Conservation (phyloP, 2,888 invertebrate genomes). For the Cryptocheilus praepositus region DNA sequence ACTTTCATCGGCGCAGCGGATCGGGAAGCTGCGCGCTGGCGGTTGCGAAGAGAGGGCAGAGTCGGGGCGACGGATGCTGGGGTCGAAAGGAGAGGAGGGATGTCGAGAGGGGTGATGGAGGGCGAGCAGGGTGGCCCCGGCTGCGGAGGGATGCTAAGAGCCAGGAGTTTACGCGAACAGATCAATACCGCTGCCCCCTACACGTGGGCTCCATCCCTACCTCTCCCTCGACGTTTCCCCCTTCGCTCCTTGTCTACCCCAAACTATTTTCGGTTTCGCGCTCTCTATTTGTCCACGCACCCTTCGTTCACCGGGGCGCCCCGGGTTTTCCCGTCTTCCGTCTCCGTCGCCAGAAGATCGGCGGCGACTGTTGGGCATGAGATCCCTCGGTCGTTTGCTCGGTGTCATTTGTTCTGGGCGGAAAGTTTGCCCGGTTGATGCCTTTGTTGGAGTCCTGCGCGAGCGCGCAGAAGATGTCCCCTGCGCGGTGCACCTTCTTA, state of each 20-base stretch:
- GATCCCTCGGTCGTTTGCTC: no score
- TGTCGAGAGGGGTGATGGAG: constrained; percentile 10
- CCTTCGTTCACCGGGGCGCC: not conserved
- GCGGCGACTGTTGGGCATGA: no score
- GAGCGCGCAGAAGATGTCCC: no score
- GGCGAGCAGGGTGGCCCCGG: constrained; percentile 22
- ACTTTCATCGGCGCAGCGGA: constrained; percentile 1
- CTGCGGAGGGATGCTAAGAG: constrained; percentile 50
- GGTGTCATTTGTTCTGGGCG: no score
- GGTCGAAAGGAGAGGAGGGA: not conserved
- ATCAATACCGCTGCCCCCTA: constrained; percentile 67
- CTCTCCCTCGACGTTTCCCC: not conserved
- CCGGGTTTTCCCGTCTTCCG: no score
- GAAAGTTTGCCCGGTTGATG: no score
- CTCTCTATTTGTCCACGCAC: constrained; percentile 1
- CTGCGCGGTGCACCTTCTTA: not conserved
- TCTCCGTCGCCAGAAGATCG: not conserved
- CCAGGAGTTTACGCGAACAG: constrained; percentile 68
- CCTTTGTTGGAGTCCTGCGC: no score
- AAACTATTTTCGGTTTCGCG: not conserved
- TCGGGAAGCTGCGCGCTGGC: not conserved
- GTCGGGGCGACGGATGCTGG: not conserved
- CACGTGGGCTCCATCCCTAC: constrained; percentile 60
- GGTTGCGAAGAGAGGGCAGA: not conserved
- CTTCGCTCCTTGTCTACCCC: not conserved